Percentiles rank a stretch among this genome's conserved stretches.
These are phyloP conservation scores for Dendroctonus ponderosae DNA, from an alignment of 1,140 invertebrate species.

Conservation along the genomic window DNA sequence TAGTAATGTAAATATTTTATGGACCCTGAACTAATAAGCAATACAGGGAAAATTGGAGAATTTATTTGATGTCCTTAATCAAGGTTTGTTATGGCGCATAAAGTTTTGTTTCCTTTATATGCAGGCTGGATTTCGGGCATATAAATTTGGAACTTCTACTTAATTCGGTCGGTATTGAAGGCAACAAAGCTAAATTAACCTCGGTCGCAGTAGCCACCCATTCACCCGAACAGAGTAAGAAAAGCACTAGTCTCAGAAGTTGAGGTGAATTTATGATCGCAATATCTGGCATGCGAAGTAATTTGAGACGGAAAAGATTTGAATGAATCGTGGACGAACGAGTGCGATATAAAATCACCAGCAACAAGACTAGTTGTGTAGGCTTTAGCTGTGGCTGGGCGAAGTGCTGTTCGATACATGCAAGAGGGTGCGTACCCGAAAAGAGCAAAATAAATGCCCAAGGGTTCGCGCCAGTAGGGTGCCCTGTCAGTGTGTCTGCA, in stretches of 20 bases:
- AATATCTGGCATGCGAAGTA: background rate
- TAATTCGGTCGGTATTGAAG: constrained; percentile 5
- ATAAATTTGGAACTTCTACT: background rate
- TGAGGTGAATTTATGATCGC: constrained; percentile 1
- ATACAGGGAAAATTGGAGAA: too few species aligned
- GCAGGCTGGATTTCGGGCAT: too few species aligned
- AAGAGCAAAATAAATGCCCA: constrained; percentile 2
- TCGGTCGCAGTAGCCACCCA: constrained; percentile 44
- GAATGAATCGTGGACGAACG: too few species aligned
- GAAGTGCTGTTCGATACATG: constrained; percentile 48
- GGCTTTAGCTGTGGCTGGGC: constrained; percentile 27
- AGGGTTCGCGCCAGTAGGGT: constrained; percentile 25
- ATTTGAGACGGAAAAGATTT: too few species aligned
- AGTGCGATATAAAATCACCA: too few species aligned
- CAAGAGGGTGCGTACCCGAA: constrained; percentile 35
- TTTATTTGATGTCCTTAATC: too few species aligned
- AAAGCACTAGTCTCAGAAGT: constrained; percentile 31
- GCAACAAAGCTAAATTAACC: constrained; percentile 35
- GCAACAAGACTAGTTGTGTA: constrained; percentile 38
- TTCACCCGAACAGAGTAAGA: constrained; percentile 44
- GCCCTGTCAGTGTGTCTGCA: constrained; percentile 40
- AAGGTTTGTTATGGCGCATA: too few species aligned
- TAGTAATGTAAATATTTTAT: too few species aligned
- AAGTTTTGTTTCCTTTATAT: too few species aligned
- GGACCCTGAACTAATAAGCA: too few species aligned